These are phyloP conservation scores for Tauraco hartlaubi DNA, from an alignment of 2,797 vertebrate genomes.

Conservation along the genomic window DNA sequence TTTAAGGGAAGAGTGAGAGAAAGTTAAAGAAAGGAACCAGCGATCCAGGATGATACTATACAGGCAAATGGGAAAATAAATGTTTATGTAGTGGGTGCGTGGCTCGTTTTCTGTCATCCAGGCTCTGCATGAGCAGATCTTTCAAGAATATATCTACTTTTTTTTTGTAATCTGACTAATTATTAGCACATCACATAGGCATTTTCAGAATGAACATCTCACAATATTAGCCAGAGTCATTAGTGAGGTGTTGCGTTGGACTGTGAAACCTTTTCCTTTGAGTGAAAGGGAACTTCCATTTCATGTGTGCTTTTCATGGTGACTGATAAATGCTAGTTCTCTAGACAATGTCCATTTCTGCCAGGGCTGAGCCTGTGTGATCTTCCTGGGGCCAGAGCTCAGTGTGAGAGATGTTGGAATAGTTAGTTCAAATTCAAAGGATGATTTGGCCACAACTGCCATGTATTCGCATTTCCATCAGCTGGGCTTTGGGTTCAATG, in stretches of 20 bases:
- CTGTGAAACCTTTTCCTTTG: background rate
- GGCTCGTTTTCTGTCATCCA: background rate
- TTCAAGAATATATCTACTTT: background rate
- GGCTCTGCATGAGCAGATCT: background rate
- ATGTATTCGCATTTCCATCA: fast-evolving
- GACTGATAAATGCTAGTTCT: background rate
- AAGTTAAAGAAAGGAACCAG: background rate
- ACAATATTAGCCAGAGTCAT: background rate
- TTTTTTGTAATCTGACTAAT: background rate
- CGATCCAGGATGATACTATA: background rate
- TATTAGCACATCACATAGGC: background rate
- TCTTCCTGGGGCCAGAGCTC: background rate
- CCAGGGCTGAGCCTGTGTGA: background rate
- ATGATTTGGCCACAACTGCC: background rate
- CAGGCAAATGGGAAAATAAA: background rate
- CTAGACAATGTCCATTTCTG: background rate
- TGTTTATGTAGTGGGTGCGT: background rate
- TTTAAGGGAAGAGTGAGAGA: background rate
- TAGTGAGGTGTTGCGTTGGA: background rate
- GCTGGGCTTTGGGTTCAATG: background rate
- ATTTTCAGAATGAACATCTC: background rate
- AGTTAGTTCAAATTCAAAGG: background rate
- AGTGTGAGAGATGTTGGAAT: background rate
- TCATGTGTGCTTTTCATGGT: background rate
- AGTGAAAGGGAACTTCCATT: background rate